Evolutionary conservation across 1,140 invertebrate genomes (phyloP), one percentile per base, ranked within the genome.

Genomic region (Wiebesia pumilae): DNA sequence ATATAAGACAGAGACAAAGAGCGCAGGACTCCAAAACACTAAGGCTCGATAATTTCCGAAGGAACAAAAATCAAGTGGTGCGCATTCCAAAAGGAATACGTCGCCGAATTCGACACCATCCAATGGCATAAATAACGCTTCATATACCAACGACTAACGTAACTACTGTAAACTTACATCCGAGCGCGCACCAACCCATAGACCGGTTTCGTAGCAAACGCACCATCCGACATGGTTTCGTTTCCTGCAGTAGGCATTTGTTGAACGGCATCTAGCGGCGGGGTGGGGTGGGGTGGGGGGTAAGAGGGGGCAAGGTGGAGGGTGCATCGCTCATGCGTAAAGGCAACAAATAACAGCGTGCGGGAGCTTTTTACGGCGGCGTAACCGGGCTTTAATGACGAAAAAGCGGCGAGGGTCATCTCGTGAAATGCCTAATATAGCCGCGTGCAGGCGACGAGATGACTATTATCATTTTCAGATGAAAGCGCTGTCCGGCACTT

Each of bases 331-430:
- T 73, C 69, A 3, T 54, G 51, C 51, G 51, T 54, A 9, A 21
- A 73, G 69, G 69, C 24, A 40, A 69, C 21, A 69, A 69, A 73
- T 77, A 47, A 47, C 75, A 30, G 51, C 75, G 40, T 51, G n/a
- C 43, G 40, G 40, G 75, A 67, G 24, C 75, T 77, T 77, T 77
- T 77, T 77, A 77, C 27, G 43, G 43, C 27, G 43, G n/a, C 75
- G 47, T 77, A 77, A 33, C 24, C 75, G 24, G 6, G 27, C 10
- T 51, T 77, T 77, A 77, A 77, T 51, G 75, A 51, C 27, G 75
- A 77, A 77, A 77, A 30, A 77, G 75, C n/a, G 43, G 43, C 43
- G 75, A 30, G 75, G 75, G 43, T 77, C 75, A 30, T 77, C 35
- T 33, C 19, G 27, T 35, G 14, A 30, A 30, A 77, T 47, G 43